phyloP scores from a whole-genome alignment of 2,797 vertebrate species.

The Botia almorhae region DNA sequence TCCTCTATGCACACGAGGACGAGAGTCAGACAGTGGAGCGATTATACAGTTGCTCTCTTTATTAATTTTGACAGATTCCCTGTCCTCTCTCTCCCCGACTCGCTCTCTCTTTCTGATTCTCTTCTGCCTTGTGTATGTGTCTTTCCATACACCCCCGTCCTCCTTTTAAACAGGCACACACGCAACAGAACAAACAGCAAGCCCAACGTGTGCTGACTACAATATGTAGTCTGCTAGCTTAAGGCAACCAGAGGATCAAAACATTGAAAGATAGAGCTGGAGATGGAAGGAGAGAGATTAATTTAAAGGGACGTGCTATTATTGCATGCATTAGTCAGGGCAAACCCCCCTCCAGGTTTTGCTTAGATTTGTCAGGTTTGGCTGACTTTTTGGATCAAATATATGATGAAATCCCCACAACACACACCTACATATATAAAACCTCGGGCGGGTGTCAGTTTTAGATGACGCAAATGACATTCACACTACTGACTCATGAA shows the following conservation, averaged over 20 bases:
- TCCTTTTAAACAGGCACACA: slow-evolving; percentile 14
- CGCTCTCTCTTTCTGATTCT: slow-evolving; percentile 7
- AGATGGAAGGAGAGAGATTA: slow-evolving; percentile 1
- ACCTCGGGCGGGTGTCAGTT: too few relatives aligned
- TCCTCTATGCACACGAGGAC: slow-evolving; percentile 5
- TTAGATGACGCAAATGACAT: too few relatives aligned
- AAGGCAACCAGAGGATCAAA: slow-evolving; percentile 6
- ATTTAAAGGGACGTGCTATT: not conserved
- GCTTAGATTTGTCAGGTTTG: too few relatives aligned
- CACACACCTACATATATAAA: too few relatives aligned
- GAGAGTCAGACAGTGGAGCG: not conserved
- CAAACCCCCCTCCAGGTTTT: too few relatives aligned
- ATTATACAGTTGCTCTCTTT: slow-evolving; percentile 26
- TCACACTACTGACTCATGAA: too few relatives aligned
- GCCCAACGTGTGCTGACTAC: slow-evolving; percentile 31
- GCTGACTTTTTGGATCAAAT: too few relatives aligned
- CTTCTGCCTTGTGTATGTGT: slow-evolving; percentile 14
- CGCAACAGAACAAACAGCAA: slow-evolving; percentile 34
- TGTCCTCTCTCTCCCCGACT: slow-evolving; percentile 30
- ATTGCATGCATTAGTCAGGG: not conserved
- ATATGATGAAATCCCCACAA: too few relatives aligned
- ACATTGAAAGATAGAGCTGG: not conserved
- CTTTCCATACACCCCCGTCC: slow-evolving; percentile 23
- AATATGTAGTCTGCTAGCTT: slow-evolving; percentile 24
- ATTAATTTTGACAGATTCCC: slow-evolving; percentile 11